A percentile compares a stretch with the other conserved stretches of the same genome.
These are phyloP conservation scores for Mellivora capensis DNA, from an alignment of 2,113 vertebrate genomes.

Conservation along the genomic window DNA sequence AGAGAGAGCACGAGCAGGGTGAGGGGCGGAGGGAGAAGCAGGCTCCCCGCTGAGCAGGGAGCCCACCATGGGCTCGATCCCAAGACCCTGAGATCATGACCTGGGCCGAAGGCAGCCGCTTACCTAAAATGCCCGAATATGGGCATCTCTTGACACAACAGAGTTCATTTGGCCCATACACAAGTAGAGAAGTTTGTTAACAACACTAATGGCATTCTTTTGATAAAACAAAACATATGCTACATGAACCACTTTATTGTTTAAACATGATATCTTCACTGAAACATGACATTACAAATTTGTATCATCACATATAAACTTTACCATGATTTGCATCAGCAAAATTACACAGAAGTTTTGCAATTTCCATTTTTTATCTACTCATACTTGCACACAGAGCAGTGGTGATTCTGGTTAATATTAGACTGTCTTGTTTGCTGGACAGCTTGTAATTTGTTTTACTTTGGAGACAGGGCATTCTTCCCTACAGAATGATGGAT, in stretches of 20 bases:
- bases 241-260: background rate
- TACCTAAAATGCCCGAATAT: background rate
- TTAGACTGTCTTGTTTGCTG: background rate
- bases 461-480: background rate
- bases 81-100: too few species aligned
- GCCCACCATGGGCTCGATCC: too few species aligned
- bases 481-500: background rate
- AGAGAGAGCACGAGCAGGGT: too few species aligned
- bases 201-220: background rate
- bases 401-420: background rate
- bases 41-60: too few species aligned
- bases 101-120: too few species aligned
- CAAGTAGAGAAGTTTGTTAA: background rate
- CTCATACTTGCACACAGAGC: background rate
- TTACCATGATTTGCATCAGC: background rate
- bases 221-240: background rate
- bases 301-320: background rate
- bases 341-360: background rate
- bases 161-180: background rate
- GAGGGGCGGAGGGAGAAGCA: too few species aligned
- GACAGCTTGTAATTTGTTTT: background rate
- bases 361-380: background rate
- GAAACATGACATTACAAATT: background rate
- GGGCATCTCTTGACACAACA: background rate
- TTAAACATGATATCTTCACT: background rate